phyloP scores from a whole-genome alignment of 2,113 vertebrate genomes.

The Tragulus kanchil region DNA sequence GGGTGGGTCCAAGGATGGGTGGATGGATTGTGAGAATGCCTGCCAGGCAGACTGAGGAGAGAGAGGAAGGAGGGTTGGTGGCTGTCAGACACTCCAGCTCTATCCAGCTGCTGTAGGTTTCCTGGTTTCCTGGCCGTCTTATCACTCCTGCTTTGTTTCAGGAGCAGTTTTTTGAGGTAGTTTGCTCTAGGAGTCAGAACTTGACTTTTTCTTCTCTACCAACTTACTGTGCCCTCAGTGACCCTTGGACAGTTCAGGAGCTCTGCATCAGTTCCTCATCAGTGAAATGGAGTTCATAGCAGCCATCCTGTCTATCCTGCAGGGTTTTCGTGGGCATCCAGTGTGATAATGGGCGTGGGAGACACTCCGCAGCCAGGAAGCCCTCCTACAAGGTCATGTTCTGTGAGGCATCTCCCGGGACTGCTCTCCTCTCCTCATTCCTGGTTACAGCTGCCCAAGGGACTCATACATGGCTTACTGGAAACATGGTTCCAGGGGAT shows the following conservation, averaged over 20 bases:
- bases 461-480: not conserved
- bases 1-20: not conserved
- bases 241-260: not conserved
- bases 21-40: not conserved
- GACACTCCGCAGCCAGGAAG: not conserved
- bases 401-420: not conserved
- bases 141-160: not conserved
- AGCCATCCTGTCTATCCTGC: not conserved
- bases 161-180: not conserved
- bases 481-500: not conserved
- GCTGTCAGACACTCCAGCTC: not conserved
- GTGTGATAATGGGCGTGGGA: not conserved
- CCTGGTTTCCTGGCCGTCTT: not conserved
- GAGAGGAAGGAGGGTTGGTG: not conserved
- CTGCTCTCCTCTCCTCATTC: not conserved
- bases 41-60: not conserved
- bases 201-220: not conserved
- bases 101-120: not conserved
- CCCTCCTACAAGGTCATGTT: not conserved
- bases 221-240: not conserved
- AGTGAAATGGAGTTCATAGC: not conserved
- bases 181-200: not conserved
- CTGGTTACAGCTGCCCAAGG: fast-evolving
- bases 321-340: not conserved
- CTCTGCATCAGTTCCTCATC: not conserved